A percentile compares a stretch with the other conserved stretches of the same genome.
phyloP scores from a whole-genome alignment of 2,113 vertebrate species.

The Tenrec ecaudatus region DNA sequence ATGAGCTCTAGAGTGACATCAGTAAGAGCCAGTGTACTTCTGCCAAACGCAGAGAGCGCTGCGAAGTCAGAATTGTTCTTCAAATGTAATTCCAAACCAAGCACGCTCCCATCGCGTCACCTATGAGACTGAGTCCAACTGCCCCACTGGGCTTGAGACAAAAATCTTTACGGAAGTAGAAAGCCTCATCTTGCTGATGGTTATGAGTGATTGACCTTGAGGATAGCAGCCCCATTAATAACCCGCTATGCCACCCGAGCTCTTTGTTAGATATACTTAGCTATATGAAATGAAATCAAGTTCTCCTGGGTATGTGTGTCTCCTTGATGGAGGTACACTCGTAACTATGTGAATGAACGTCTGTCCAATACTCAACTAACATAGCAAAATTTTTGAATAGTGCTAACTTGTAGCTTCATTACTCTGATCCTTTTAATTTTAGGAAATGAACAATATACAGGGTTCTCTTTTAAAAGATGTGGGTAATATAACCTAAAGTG shows the following conservation, averaged over 20 bases:
- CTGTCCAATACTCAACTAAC: neutral
- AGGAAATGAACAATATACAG: constrained; percentile 40
- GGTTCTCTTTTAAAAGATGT: constrained; percentile 39
- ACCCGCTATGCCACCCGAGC: no score
- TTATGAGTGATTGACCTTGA: no score
- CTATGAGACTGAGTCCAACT: no score
- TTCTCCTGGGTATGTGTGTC: neutral
- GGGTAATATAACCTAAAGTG: constrained; percentile 6
- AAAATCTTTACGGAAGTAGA: no score
- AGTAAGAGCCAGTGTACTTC: neutral
- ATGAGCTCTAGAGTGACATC: neutral
- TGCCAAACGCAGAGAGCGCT: neutral
- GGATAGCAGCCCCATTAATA: no score
- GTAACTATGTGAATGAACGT: neutral
- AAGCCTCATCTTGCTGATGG: no score
- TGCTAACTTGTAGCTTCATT: neutral
- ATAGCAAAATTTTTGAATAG: neutral
- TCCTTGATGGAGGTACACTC: neutral
- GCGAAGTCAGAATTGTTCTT: constrained; percentile 1
- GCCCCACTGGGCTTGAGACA: no score
- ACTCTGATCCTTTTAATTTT: constrained; percentile 42
- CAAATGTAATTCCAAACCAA: neutral
- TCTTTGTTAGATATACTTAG: no score
- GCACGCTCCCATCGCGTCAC: no score
- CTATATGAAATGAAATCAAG: neutral